Evolutionary conservation across 2,797 vertebrate species (phyloP).

Genomic region (Lindbergichthys nudifrons): DNA sequence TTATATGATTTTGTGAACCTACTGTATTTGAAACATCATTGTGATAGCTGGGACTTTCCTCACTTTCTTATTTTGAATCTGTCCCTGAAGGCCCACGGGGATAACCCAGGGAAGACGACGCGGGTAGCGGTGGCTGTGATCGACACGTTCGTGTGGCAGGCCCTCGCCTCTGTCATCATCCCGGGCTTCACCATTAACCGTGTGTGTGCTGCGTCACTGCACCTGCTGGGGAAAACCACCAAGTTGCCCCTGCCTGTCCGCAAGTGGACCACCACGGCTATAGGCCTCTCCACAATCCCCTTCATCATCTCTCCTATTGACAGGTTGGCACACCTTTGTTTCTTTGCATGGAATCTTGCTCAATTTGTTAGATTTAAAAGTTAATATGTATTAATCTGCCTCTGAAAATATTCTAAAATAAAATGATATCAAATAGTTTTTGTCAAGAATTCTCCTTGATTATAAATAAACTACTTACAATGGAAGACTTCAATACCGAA

Average conservation of each 20-base stretch:
- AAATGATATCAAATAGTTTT: too few relatives aligned
- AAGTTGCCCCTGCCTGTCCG: conserved; percentile 90
- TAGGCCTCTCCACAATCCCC: conserved; percentile 94
- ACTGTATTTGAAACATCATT: neutral
- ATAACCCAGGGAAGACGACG: conserved; percentile 79
- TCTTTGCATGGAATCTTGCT: neutral
- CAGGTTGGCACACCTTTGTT: conserved; percentile 81
- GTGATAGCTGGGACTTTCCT: neutral
- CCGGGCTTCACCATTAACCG: conserved; percentile 98
- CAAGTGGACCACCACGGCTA: conserved; percentile 93
- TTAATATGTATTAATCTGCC: neutral
- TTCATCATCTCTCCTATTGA: conserved; percentile 96
- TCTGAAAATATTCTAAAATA: neutral
- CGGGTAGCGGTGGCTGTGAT: conserved; percentile 88
- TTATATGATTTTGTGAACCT: neutral
- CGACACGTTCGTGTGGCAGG: conserved; percentile 97
- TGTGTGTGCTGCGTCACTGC: conserved; percentile 90
- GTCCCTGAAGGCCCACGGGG: conserved; percentile 75
- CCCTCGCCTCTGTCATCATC: conserved; percentile 94
- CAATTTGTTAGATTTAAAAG: neutral
- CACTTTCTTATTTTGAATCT: conserved; percentile 18
- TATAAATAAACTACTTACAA: too few relatives aligned
- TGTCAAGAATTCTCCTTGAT: too few relatives aligned
- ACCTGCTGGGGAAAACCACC: conserved; percentile 87
- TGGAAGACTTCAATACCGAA: too few relatives aligned